These are phyloP conservation scores for Cavia porcellus DNA, from an alignment of 2,113 vertebrate genomes.

Conservation along the genomic window DNA sequence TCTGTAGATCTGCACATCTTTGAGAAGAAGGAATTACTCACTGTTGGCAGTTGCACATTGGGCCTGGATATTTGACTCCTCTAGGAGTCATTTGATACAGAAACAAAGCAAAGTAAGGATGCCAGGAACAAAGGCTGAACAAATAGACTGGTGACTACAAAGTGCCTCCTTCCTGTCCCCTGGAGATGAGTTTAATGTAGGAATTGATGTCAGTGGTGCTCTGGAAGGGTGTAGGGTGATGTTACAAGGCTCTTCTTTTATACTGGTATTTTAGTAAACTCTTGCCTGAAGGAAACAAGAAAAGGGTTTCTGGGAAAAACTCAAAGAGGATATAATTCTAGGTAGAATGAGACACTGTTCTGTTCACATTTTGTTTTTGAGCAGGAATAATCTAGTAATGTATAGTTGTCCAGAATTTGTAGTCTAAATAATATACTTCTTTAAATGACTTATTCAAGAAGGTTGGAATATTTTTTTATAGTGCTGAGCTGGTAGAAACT, in stretches of 20 bases:
- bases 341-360: conserved; percentile 69
- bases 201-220: conserved; percentile 51
- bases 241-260: conserved; percentile 12
- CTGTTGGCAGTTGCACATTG: neutral
- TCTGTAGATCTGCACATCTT: neutral
- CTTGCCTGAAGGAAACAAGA: conserved; percentile 57
- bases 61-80: conserved; percentile 40
- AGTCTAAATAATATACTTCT: conserved; percentile 44
- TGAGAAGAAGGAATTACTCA: neutral
- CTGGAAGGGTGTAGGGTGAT: conserved; percentile 61
- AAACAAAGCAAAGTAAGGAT: conserved; percentile 69
- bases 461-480: conserved; percentile 1
- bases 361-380: conserved; percentile 65
- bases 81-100: conserved; percentile 72
- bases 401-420: conserved; percentile 58
- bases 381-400: conserved; percentile 66
- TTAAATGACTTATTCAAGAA: conserved; percentile 45
- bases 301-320: conserved; percentile 58
- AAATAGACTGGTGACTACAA: conserved; percentile 80
- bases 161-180: conserved; percentile 70
- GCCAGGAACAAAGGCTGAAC: conserved; percentile 79
- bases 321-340: conserved; percentile 59
- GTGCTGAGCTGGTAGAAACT: neutral
- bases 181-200: conserved; percentile 80
- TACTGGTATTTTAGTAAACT: conserved; percentile 54